These are phyloP conservation scores for Taenioides sp. DNA, from an alignment of 2,797 vertebrate species.

Conservation along the genomic window DNA sequence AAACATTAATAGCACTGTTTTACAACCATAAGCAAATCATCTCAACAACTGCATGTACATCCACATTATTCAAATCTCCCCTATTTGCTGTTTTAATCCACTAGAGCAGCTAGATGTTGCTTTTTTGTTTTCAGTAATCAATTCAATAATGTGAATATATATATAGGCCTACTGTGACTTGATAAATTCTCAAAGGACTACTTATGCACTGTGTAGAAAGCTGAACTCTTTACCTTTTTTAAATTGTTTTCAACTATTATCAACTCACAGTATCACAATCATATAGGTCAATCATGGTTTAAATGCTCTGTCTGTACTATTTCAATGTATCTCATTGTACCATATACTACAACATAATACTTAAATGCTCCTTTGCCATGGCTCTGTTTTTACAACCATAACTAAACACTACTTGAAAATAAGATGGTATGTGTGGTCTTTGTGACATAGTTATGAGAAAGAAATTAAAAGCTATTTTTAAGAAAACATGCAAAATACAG, in stretches of 20 bases:
- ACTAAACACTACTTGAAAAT: conserved; percentile 81
- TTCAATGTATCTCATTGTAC: conserved; percentile 64
- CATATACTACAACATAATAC: conserved; percentile 58
- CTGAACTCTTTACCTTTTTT: conserved; percentile 59
- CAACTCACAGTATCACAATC: background rate
- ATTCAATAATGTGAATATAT: conserved; percentile 19
- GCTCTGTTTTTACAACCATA: conserved; percentile 83
- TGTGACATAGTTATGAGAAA: background rate
- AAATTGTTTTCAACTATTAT: background rate
- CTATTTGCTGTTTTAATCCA: conserved; percentile 33
- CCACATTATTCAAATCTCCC: conserved; percentile 22
- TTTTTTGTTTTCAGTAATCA: conserved; percentile 12
- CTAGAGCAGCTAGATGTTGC: background rate
- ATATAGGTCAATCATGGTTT: background rate
- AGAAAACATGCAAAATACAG: background rate
- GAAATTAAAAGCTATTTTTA: background rate
- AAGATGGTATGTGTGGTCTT: background rate
- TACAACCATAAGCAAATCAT: conserved; percentile 15
- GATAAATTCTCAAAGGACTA: conserved; percentile 63
- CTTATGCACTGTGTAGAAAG: conserved; percentile 54
- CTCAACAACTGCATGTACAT: conserved; percentile 33
- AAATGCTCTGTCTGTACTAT: conserved; percentile 26
- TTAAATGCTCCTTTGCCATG: conserved; percentile 73
- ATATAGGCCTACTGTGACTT: conserved; percentile 17
- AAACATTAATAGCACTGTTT: background rate